A percentile compares a stretch with the other conserved stretches of the same genome.
phyloP scores from a whole-genome alignment of 2,888 invertebrate species.

The Drosophila parthenogenetica region DNA sequence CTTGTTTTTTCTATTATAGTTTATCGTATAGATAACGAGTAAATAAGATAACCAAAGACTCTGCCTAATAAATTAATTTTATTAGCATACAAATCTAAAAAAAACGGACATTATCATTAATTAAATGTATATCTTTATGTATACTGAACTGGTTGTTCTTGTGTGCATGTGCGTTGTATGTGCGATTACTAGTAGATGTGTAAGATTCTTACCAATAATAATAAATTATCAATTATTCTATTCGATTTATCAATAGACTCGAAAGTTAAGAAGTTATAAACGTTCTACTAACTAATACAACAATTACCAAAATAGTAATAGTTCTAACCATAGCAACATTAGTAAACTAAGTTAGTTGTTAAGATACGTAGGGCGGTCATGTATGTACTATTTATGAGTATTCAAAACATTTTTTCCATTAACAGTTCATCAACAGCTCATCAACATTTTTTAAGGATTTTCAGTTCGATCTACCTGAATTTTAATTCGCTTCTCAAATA shows the following conservation, averaged over 20 bases:
- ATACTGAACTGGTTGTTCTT: neutral
- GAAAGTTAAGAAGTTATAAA: slow-evolving; percentile 12
- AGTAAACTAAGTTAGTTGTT: slow-evolving; percentile 5
- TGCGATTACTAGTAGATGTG: neutral
- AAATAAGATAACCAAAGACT: slow-evolving; percentile 76
- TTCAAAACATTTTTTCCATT: no score
- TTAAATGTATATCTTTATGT: slow-evolving; percentile 10
- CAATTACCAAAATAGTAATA: neutral
- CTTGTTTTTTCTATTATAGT: slow-evolving; percentile 13
- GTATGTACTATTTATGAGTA: no score
- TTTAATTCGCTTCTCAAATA: no score
- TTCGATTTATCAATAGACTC: slow-evolving; percentile 5
- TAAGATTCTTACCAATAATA: neutral
- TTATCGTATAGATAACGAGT: slow-evolving; percentile 47
- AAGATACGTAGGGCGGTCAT: neutral
- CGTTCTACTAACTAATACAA: slow-evolving; percentile 8
- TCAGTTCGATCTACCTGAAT: no score
- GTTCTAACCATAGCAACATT: neutral
- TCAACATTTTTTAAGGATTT: no score
- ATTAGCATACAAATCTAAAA: slow-evolving; percentile 36
- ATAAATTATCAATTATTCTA: neutral
- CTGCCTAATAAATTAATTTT: slow-evolving; percentile 63
- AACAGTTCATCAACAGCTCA: no score
- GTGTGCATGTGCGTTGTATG: no score
- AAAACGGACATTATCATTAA: slow-evolving; percentile 24